Base-by-base conservation (phyloP, 1,140 invertebrate species). In the Ceratina calcarata region DNA sequence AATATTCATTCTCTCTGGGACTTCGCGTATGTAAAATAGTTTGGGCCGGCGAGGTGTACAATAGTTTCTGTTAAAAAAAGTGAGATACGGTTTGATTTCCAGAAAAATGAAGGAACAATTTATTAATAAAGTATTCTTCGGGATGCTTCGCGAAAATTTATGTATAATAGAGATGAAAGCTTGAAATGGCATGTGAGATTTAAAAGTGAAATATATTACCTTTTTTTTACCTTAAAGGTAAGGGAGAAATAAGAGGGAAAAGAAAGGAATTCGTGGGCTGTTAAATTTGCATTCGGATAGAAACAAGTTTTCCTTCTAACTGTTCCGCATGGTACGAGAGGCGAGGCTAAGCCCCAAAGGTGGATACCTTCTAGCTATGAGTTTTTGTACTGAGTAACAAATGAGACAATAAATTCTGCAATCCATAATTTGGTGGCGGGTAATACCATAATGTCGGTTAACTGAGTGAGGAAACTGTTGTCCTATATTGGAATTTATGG, bases 361-460 rank as follows among this genome's bases (percentile, higher is more conserved):
- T 71, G 51, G 75, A 55, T 78, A 62, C 8, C 60, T 12, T 24
- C 70, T 70, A 53, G 67, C 24, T 20, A 18, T n/a, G 13, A 62
- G 51, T 78, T 78, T 72, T 78, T 78, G 32, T 78, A 4, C 27
- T n/a, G 76, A 27, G 68, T 62, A 71, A 72, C 18, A 78, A 57
- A 64, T 32, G 68, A n/a, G 27, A 51, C 20, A 72, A 72, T 78
- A 78, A 78, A 78, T 78, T 55, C 13, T 22, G 55, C 20, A 20
- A 72, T 15, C 13, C 22, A 64, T 64, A 55, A 78, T 78, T 78
- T 62, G 67, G 53, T 45, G 24, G 20, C 18, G 13, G 60, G 22
- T 71, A 71, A 78, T 71, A 71, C 49, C 67, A 49, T 78, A 72
- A 78, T 78, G 60, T 60, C 8, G 20, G 68, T 72, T 78, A 78